These are phyloP conservation scores for Polyommatus iphigenia DNA, from an alignment of 2,888 invertebrate genomes.

Conservation along the genomic window DNA sequence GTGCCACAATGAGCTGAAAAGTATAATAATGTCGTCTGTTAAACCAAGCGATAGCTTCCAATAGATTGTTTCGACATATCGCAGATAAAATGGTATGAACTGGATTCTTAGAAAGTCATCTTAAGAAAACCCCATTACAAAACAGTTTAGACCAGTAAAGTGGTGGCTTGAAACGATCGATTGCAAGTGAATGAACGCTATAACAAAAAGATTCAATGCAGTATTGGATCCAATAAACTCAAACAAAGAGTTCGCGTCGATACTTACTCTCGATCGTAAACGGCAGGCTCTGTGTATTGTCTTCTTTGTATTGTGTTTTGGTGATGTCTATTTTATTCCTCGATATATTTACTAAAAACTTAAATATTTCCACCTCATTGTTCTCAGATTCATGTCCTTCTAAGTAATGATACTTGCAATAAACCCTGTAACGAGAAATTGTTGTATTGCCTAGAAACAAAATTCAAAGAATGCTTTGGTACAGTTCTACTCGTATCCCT, in stretches of 20 bases:
- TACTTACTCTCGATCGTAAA: slow-evolving; percentile 61
- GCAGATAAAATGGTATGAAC: no score
- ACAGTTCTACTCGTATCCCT: not conserved
- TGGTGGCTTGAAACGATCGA: not conserved
- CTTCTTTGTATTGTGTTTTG: slow-evolving; percentile 64
- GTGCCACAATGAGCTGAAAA: slow-evolving; percentile 83
- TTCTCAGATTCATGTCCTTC: slow-evolving; percentile 87
- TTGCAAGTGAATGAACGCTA: not conserved
- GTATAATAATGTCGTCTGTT: no score
- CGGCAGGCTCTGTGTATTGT: slow-evolving; percentile 44
- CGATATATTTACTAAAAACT: slow-evolving; percentile 86
- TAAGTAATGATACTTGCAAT: slow-evolving; percentile 92
- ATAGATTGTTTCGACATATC: no score
- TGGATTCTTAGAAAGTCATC: no score
- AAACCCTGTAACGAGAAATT: slow-evolving; percentile 81
- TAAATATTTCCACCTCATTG: slow-evolving; percentile 87
- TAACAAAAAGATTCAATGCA: not conserved
- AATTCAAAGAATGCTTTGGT: not conserved
- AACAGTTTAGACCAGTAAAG: no score
- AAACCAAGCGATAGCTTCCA: no score
- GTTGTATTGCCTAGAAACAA: not conserved
- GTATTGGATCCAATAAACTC: not conserved
- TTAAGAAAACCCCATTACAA: no score
- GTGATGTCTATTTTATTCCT: slow-evolving; percentile 68
- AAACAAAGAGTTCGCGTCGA: not conserved